Conservation (phyloP, 2,797 vertebrate genomes). For the Acomys russatus region DNA sequence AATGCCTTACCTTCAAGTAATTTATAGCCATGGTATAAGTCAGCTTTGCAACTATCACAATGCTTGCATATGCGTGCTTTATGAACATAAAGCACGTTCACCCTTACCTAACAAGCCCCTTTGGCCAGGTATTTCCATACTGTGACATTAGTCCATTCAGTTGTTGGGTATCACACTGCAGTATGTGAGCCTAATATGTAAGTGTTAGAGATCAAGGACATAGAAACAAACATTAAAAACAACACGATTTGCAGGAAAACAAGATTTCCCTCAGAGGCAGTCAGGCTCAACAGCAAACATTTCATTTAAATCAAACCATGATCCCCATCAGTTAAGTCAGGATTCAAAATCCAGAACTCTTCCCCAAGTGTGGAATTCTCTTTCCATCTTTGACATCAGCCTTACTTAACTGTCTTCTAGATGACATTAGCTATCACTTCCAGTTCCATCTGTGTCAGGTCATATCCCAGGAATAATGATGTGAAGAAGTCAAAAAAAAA, state of each 20-base stretch:
- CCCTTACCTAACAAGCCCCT: not conserved
- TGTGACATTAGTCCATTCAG: not conserved
- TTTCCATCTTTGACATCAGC: not conserved
- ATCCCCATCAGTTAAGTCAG: not conserved
- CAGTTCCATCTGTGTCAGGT: constrained; percentile 17
- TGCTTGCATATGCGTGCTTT: not conserved
- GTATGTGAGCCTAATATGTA: not conserved
- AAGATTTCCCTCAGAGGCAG: not conserved
- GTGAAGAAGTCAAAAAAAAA: not conserved
- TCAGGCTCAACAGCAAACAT: not conserved
- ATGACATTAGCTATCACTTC: not conserved
- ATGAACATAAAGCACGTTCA: not conserved
- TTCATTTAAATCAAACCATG: not conserved
- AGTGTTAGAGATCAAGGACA: not conserved
- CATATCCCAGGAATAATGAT: not conserved
- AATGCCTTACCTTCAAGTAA: not conserved
- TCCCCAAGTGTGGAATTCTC: not conserved
- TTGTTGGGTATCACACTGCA: not conserved
- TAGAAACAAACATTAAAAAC: not conserved
- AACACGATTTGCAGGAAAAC: not conserved
- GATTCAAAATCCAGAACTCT: constrained; percentile 48
- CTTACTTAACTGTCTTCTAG: not conserved
- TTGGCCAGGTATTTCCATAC: not conserved
- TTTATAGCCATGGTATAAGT: not conserved
- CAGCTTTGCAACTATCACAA: not conserved